Evolutionary conservation across 2,113 vertebrate genomes (phyloP), one percentile per base, ranked within the genome.

Genomic region (Mastomys natalensis): DNA sequence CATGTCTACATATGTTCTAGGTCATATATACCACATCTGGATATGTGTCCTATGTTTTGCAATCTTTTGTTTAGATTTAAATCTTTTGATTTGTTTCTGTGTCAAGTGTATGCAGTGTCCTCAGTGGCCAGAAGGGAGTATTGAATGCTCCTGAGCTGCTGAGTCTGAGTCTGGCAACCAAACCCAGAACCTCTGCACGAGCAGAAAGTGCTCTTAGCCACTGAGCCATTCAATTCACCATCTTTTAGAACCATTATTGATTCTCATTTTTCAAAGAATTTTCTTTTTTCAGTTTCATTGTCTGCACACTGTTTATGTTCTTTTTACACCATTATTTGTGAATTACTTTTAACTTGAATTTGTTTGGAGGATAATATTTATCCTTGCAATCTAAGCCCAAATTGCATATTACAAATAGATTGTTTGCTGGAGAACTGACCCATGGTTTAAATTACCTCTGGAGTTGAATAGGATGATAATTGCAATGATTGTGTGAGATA

Each of bases 391-490:
- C 87, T 45, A 90, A 97, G 58, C 55, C 80, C 89, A 70, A 95
- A 84, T 90, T 84, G 45, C 62, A 68, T 72, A 85, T 96, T 95
- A 91, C n/a, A 94, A 89, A 93, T 53, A 95, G 48, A 94, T 89
- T 96, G 51, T 73, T 90, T 90, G 93, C 40, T 91, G 64, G 68
- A 78, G 89, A 91, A 85, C 43, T 82, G 58, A 87, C 87, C 66
- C 81, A 87, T 24, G 29, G 43, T 93, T 96, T 82, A 95, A 96
- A 96, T 91, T 64, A 74, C 86, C 77, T 95, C n/a, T 66, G 70
- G 3, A 48, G 87, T 62, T 97, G 93, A 97, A 96, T 90, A 89
- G 91, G 68, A 78, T 91, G 64, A 91, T 90, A 97, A 98, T 97
- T 98, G 78, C 21, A 0, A 85, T 96, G 94, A 95, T 88, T 95